Conservation (phyloP, 2,113 vertebrate species). For the Peromyscus maniculatus region DNA sequence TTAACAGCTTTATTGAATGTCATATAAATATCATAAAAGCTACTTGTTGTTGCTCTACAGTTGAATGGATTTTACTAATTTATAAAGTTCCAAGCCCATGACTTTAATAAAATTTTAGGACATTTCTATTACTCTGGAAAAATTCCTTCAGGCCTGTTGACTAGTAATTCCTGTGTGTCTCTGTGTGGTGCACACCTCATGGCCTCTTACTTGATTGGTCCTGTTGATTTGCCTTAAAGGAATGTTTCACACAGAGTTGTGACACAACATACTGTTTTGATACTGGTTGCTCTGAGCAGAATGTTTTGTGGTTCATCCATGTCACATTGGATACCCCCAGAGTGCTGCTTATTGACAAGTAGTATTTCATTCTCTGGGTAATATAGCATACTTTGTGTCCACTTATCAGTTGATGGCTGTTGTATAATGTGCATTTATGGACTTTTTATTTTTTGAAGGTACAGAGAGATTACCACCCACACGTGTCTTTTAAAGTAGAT, state of each 20-base stretch:
- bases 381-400: not conserved
- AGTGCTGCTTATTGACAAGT: not conserved
- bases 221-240: slow-evolving; percentile 11
- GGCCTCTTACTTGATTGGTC: not conserved
- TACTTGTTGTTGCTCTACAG: not conserved
- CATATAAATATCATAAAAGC: slow-evolving; percentile 43
- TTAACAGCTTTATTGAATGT: not conserved
- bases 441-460: slow-evolving; percentile 23
- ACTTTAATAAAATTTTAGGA: slow-evolving; percentile 14
- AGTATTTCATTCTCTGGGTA: not conserved
- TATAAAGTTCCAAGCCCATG: not conserved
- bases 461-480: not conserved
- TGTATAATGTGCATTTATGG: not conserved
- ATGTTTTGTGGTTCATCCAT: not conserved
- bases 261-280: not conserved
- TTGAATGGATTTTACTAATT: slow-evolving; percentile 44
- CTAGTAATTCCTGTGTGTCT: not conserved
- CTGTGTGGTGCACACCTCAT: too few relatives aligned
- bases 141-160: not conserved
- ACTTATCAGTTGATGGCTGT: not conserved
- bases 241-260: not conserved
- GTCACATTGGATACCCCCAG: not conserved
- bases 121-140: slow-evolving; percentile 4
- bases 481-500: slow-evolving; percentile 21
- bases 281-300: not conserved